A percentile compares a stretch with the other conserved stretches of the same genome.
phyloP scores from a whole-genome alignment of 2,797 vertebrate genomes.

The Phylloscopus collybita region DNA sequence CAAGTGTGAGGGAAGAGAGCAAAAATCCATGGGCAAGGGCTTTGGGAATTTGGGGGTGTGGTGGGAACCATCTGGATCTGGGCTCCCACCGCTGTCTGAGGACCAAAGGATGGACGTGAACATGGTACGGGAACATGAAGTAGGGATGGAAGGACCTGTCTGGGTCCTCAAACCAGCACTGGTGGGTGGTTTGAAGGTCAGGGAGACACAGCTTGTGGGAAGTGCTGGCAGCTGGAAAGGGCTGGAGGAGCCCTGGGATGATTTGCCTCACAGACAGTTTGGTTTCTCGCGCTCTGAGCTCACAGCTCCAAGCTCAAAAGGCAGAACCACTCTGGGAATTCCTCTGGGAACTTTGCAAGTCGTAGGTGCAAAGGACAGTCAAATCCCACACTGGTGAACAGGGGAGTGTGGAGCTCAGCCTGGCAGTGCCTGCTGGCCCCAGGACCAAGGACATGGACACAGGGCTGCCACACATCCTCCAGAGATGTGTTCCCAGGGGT shows the following conservation, averaged over 20 bases:
- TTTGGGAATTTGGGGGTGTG: background rate
- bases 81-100: background rate
- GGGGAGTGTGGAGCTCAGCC: background rate
- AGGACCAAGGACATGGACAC: background rate
- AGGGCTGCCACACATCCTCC: background rate
- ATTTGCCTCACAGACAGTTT: background rate
- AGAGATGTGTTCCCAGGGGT: background rate
- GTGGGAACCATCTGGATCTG: background rate
- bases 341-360: background rate
- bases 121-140: rapidly evolving
- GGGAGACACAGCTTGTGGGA: background rate
- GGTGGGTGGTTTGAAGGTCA: background rate
- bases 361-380: background rate
- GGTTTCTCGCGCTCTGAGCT: background rate
- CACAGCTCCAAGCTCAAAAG: background rate
- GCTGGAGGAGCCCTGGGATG: background rate
- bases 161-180: background rate
- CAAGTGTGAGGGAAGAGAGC: background rate
- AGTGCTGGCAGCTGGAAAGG: background rate
- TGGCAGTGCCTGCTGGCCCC: background rate
- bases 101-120: background rate
- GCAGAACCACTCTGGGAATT: background rate
- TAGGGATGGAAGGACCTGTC: background rate
- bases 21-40: background rate
- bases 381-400: background rate